Evolutionary conservation across 2,113 vertebrate species (phyloP).

Genomic region (Nesogale talazaci): DNA sequence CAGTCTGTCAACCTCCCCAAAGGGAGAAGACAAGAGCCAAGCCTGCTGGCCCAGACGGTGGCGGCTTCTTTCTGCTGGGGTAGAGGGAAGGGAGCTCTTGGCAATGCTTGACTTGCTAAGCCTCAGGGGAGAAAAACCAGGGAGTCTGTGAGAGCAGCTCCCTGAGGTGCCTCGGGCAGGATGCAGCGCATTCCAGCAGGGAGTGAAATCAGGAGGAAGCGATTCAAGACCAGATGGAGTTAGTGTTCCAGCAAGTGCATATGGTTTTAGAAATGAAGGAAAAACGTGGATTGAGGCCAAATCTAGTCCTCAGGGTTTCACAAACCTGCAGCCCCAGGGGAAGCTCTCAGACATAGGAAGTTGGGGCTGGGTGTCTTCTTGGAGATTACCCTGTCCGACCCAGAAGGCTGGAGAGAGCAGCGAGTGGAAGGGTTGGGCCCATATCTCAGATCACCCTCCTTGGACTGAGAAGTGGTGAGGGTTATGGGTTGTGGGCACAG

Average conservation of each 20-base stretch:
- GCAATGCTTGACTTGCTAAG: constrained; percentile 69
- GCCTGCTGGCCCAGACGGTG: not conserved
- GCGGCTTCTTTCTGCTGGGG: constrained; percentile 47
- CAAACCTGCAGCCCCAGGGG: constrained; percentile 51
- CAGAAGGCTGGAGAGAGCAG: not conserved
- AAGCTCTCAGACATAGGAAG: not conserved
- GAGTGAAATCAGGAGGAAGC: constrained; percentile 65
- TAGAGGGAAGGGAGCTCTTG: constrained; percentile 58
- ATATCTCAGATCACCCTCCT: not conserved
- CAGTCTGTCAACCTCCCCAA: not conserved
- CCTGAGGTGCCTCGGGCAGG: constrained; percentile 70
- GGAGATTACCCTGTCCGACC: not conserved
- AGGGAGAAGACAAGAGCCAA: not conserved
- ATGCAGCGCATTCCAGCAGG: constrained; percentile 56
- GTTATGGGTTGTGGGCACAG: fast-evolving
- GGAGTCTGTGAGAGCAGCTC: constrained; percentile 69
- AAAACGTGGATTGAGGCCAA: constrained; percentile 62
- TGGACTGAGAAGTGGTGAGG: fast-evolving
- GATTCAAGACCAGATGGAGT: constrained; percentile 78
- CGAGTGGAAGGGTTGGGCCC: not conserved
- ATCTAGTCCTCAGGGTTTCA: constrained; percentile 54
- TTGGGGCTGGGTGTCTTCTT: not conserved
- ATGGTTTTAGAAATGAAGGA: constrained; percentile 63
- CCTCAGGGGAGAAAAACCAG: constrained; percentile 74
- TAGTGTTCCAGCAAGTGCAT: constrained; percentile 73